Evolutionary conservation across 2,888 invertebrate species (phyloP).

Genomic region (Timandra comae): DNA sequence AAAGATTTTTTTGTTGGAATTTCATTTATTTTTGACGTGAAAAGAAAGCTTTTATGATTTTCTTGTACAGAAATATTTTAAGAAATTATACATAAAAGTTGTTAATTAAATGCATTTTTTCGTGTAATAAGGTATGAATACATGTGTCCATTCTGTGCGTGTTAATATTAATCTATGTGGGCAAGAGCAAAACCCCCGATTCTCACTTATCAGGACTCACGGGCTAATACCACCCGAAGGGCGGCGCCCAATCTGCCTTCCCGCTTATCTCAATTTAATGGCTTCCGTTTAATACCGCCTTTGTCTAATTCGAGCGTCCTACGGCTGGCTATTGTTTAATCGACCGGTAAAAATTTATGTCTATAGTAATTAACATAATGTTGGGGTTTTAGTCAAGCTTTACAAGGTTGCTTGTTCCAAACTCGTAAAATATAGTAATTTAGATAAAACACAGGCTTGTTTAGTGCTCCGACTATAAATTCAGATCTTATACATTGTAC

Average conservation of each 20-base stretch:
- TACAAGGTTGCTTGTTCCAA: conserved; percentile 12
- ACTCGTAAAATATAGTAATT: conserved; percentile 18
- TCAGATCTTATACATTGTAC: no score
- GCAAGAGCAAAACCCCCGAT: conserved; percentile 48
- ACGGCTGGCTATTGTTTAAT: conserved; percentile 58
- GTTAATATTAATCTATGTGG: conserved; percentile 40
- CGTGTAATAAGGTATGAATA: no score
- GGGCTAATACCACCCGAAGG: conserved; percentile 70
- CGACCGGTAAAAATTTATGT: conserved; percentile 64
- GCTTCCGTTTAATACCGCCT: conserved; percentile 73
- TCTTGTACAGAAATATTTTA: no score
- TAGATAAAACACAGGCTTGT: conserved; percentile 8
- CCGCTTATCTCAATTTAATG: conserved; percentile 76
- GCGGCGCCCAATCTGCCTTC: conserved; percentile 69
- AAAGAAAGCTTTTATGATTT: no score
- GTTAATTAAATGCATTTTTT: no score
- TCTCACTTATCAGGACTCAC: conserved; percentile 71
- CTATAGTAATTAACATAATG: conserved; percentile 19
- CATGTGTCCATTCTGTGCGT: background rate
- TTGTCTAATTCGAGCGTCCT: conserved; percentile 70
- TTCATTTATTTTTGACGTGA: no score
- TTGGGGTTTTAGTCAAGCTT: conserved; percentile 17
- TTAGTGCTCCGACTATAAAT: background rate
- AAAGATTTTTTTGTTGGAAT: no score
- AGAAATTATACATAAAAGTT: no score